Percentiles rank a stretch among this genome's conserved stretches.
phyloP scores from a whole-genome alignment of 2,113 vertebrate species.

The Sminthopsis crassicaudata region DNA sequence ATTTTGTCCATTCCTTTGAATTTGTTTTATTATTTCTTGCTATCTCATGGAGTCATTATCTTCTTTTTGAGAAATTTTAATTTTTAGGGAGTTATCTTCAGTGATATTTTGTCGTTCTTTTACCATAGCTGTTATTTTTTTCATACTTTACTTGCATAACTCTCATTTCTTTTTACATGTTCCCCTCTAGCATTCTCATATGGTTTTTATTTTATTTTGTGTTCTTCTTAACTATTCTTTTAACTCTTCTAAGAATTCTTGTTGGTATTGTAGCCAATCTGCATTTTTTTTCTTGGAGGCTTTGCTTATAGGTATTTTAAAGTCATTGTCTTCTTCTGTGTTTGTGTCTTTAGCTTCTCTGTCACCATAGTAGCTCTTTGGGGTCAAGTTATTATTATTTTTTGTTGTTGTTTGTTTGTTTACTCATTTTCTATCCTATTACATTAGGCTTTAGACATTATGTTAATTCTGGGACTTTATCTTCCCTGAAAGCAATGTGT shows the following conservation, averaged over 20 bases:
- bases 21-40: background rate
- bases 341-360: background rate
- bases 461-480: background rate
- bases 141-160: background rate
- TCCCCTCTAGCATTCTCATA: background rate
- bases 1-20: background rate
- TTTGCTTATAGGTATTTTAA: background rate
- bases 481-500: background rate
- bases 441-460: background rate
- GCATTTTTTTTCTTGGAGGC: background rate
- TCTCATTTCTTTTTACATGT: background rate
- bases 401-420: background rate
- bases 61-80: background rate
- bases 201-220: background rate
- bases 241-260: background rate
- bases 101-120: background rate
- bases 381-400: background rate
- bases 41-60: background rate
- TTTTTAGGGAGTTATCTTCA: background rate
- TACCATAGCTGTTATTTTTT: background rate
- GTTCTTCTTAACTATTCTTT: background rate
- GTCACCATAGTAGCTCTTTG: background rate
- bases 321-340: background rate
- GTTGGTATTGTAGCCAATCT: background rate
- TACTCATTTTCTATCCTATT: background rate